Base-by-base conservation (phyloP, 1,140 invertebrate genomes). In the Apis mellifera region DNA sequence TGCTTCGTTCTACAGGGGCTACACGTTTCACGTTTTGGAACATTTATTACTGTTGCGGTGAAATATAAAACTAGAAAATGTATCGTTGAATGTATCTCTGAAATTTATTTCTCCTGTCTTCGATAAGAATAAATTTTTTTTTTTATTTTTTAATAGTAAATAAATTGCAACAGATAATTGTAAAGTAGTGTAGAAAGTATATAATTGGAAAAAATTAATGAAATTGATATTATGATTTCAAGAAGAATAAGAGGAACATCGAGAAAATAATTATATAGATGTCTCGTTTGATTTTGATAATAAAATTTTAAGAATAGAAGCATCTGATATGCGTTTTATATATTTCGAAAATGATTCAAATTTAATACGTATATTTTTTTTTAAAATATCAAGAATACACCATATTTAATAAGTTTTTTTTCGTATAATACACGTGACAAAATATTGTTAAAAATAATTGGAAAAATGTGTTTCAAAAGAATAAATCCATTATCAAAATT, bases 51-150 rank as follows among this genome's bases (percentile, higher is more conserved):
- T 32, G 64, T 66, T 66, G 19, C 9, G 19, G 64, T 12, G 64
- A 42, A 65, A 42, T 66, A 42, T 66, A 66, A 66, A 66, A 66
- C 42, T 66, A 66, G 32, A 66, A 42, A 66, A 42, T n/a, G 64
- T 42, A 66, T 66, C 32, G 64, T 7, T 66, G 19, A 66, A 66
- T 42, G 32, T 42, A 42, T 42, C 21, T 66, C 59, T 60, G 9
- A 21, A 32, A 5, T 11, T 42, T 42, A 42, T 42, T 42, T 42
- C 32, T 42, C 32, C 32, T 42, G 32, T 42, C 32, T 42, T 42
- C 32, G 32, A 42, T 42, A 42, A 42, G 7, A 42, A 42, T 42
- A 42, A 42, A 0, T 4, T 54, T 54, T 54, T 54, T n/a, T 2
- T 15, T 54, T 54, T 54, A 13, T 13, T 52, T 52, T 52, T 52